Conservation (phyloP, 2,797 vertebrate species). For the Schizothorax lantsangensis region DNA sequence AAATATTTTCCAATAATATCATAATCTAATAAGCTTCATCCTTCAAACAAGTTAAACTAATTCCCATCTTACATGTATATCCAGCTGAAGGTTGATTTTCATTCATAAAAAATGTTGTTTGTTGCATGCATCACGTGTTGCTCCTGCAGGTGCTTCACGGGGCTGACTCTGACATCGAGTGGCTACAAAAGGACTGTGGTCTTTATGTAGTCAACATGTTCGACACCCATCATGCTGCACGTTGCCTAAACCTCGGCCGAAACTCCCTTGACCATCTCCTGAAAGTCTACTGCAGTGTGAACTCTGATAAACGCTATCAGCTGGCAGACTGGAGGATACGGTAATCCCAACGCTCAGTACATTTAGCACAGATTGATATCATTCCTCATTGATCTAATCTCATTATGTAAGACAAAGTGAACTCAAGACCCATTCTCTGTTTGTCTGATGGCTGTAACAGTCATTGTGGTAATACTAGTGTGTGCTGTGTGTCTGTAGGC, state of each 20-base stretch:
- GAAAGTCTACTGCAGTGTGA: constrained; percentile 85
- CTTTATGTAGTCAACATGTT: constrained; percentile 95
- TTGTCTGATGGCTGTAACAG: background rate
- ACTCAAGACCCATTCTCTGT: background rate
- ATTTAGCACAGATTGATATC: background rate
- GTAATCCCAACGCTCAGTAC: constrained; percentile 70
- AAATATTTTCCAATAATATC: too few relatives aligned
- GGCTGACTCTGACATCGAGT: constrained; percentile 93
- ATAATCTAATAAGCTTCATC: background rate
- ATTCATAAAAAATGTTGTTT: background rate
- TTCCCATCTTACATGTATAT: background rate
- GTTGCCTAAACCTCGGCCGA: constrained; percentile 88
- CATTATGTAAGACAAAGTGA: background rate
- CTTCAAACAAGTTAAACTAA: background rate
- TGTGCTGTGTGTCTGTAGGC: constrained; percentile 73
- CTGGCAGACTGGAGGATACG: constrained; percentile 97
- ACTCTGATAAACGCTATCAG: constrained; percentile 94
- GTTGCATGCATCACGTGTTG: background rate
- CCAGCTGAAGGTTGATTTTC: background rate
- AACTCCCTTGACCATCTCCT: constrained; percentile 93
- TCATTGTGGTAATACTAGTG: background rate
- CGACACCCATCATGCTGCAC: constrained; percentile 94
- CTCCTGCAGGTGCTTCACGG: constrained; percentile 90
- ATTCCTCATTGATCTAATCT: background rate
- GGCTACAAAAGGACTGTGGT: constrained; percentile 96